Percentiles rank a stretch among this genome's conserved stretches.
Conservation (phyloP, 2,888 invertebrate genomes). For the Acrocera orbiculus region DNA sequence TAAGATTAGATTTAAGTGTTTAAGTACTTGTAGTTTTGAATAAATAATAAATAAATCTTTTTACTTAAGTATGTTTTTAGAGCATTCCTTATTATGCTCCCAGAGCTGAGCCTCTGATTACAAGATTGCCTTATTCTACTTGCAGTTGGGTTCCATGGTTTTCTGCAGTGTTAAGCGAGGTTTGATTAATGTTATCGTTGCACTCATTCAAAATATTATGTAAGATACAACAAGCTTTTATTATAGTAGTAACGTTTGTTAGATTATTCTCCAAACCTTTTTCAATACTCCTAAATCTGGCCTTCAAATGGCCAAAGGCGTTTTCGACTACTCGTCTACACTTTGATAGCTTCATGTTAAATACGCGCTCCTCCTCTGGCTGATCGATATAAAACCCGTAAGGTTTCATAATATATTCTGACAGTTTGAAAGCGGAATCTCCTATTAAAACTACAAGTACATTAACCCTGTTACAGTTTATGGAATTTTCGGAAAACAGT, state of each 20-base stretch:
- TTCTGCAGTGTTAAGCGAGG: not conserved
- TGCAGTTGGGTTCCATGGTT: no score
- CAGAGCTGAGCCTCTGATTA: no score
- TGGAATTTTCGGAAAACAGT: constrained; percentile 1
- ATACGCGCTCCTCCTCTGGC: constrained; percentile 4
- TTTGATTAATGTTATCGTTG: not conserved
- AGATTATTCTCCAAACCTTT: constrained; percentile 7
- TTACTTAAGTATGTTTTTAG: no score
- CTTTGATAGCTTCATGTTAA: constrained; percentile 7
- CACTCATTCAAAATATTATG: constrained; percentile 4
- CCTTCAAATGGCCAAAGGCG: constrained; percentile 9
- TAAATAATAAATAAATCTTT: no score
- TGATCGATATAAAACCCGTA: constrained; percentile 8
- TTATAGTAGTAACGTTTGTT: constrained; percentile 2
- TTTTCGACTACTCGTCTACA: constrained; percentile 7
- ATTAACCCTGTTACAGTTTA: constrained; percentile 6
- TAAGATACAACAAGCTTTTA: constrained; percentile 8
- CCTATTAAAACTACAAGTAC: constrained; percentile 10
- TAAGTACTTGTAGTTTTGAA: no score
- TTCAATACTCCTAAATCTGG: constrained; percentile 10
- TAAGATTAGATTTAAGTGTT: no score
- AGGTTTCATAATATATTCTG: constrained; percentile 10
- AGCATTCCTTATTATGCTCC: no score
- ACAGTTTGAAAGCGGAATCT: constrained; percentile 1
- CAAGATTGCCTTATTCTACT: no score